Evolutionary conservation across 92 coral and sea anemone genomes (phyloP).

Genomic region (Pocillopora grandis): DNA sequence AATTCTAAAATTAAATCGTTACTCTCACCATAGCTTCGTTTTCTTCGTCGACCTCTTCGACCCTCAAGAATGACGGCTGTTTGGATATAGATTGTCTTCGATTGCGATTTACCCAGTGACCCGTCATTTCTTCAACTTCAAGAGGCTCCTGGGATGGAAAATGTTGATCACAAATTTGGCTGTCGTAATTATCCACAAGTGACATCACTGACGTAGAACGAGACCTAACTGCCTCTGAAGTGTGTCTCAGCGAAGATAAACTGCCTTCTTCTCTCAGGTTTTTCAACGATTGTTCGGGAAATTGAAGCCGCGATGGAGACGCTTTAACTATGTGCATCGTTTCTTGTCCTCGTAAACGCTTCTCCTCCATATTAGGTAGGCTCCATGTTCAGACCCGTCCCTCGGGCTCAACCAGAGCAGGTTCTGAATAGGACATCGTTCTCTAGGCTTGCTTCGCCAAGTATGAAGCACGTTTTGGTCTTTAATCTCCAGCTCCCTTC

Average conservation of each 20-base stretch:
- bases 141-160: too few species aligned
- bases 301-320: conserved; percentile 36
- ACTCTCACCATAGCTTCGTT: background rate
- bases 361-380: conserved; percentile 13
- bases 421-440: conserved; percentile 30
- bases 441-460: conserved; percentile 23
- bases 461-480: conserved; percentile 24
- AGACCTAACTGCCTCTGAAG: background rate
- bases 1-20: background rate
- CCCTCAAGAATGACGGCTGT: background rate
- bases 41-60: background rate
- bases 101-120: too few species aligned
- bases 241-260: background rate
- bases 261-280: conserved; percentile 18
- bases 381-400: conserved; percentile 17
- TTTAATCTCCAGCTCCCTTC: background rate
- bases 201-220: conserved; percentile 24
- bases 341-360: background rate
- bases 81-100: too few species aligned
- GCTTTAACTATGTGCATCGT: conserved; percentile 9
- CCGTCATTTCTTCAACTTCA: too few species aligned
- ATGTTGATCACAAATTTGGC: too few species aligned
- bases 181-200: background rate
- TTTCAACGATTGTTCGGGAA: conserved; percentile 27
- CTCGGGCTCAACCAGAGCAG: background rate